phyloP scores from a whole-genome alignment of 2,113 vertebrate genomes.

The pig (Sus scrofa) region T2T-Sscrofa CM000815.6:120404001-120404500 shows the following conservation, averaged over 20 bases:
- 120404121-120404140: neutral
- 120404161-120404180: neutral
- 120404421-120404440: constrained; percentile 55
- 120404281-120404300: neutral
- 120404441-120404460: constrained; percentile 30
- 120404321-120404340: neutral
- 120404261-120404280: constrained; percentile 30
- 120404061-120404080: neutral
- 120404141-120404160: neutral
- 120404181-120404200: neutral
- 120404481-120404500: constrained; percentile 9
- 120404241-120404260: neutral
- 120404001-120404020: neutral
- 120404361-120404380: constrained; percentile 9
- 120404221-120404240: neutral
- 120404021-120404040: neutral
- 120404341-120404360: constrained; percentile 33
- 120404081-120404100: neutral
- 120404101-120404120: neutral
- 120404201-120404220: neutral
- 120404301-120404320: neutral
- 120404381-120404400: constrained; percentile 17
- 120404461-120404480: constrained; percentile 23
- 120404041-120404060: neutral
- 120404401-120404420: constrained; percentile 59